Conservation (phyloP, 2,113 vertebrate species). For the Scatophagus argus region DNA sequence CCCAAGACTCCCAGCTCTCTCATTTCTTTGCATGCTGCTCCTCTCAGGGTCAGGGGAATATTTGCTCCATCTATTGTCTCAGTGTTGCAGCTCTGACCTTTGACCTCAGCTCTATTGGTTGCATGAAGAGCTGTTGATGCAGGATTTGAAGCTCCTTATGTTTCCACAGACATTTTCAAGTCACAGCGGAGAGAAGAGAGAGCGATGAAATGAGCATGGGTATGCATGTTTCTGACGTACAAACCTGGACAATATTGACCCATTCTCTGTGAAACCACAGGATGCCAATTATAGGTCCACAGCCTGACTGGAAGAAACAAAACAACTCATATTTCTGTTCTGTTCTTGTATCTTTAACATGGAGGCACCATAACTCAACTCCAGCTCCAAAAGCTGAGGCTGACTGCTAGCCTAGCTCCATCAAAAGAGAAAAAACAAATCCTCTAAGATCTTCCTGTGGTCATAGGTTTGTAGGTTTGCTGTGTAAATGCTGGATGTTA, state of each 20-base stretch:
- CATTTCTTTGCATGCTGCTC: neutral
- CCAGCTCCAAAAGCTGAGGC: neutral
- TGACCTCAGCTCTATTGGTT: slow-evolving; percentile 68
- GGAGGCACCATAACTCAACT: neutral
- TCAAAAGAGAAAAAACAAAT: neutral
- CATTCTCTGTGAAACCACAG: neutral
- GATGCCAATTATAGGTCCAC: neutral
- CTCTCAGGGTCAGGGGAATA: slow-evolving; percentile 54
- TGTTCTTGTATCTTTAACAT: neutral
- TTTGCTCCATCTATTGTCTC: slow-evolving; percentile 73
- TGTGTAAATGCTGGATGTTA: neutral
- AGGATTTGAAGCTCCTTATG: slow-evolving; percentile 45
- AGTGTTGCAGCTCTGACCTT: slow-evolving; percentile 68
- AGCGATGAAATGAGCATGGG: neutral
- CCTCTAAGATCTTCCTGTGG: no score
- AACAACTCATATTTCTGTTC: neutral
- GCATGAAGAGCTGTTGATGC: slow-evolving; percentile 51
- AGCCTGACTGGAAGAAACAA: neutral
- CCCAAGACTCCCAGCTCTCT: neutral
- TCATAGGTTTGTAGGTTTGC: neutral
- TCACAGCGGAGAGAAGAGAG: slow-evolving; percentile 2
- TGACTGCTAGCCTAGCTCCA: neutral
- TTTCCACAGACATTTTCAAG: slow-evolving; percentile 49
- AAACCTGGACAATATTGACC: neutral
- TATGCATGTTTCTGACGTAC: neutral